Percentiles rank a stretch among this genome's conserved stretches.
Evolutionary conservation across 2,888 invertebrate genomes (phyloP).

Genomic region (Xanthostigma xanthostigma): DNA sequence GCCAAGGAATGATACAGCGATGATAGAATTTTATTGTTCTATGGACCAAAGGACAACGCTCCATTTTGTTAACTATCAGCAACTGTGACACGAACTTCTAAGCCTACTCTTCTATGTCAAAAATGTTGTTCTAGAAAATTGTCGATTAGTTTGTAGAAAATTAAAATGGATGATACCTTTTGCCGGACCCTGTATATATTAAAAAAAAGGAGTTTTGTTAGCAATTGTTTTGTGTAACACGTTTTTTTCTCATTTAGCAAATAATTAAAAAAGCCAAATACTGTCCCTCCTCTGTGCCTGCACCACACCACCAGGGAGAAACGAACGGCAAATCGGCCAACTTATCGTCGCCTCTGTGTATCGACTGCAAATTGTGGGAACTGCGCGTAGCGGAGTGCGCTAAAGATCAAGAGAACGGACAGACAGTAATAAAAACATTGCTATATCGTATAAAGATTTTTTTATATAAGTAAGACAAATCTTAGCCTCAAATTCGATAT

Average conservation of each 20-base stretch:
- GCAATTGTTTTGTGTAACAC: not conserved
- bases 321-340: not conserved
- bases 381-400: constrained; percentile 25
- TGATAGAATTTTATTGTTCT: too few species aligned
- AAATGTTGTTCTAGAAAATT: too few species aligned
- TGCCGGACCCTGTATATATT: too few species aligned
- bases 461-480: too few species aligned
- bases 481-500: too few species aligned
- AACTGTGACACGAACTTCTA: too few species aligned
- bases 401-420: constrained; percentile 11
- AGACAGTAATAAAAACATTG: constrained; percentile 10
- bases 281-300: constrained; percentile 24
- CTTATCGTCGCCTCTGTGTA: constrained; percentile 23
- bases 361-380: constrained; percentile 28
- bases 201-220: not conserved
- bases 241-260: constrained; percentile 19
- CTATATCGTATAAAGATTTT: not conserved
- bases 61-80: too few species aligned
- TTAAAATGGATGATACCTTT: too few species aligned
- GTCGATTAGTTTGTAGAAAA: too few species aligned
- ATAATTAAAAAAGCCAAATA: constrained; percentile 25
- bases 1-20: too few species aligned
- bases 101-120: too few species aligned
- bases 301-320: constrained; percentile 22
- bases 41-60: too few species aligned